phyloP scores from a whole-genome alignment of 2,888 invertebrate genomes.

The Xanthorhoe designata region DNA sequence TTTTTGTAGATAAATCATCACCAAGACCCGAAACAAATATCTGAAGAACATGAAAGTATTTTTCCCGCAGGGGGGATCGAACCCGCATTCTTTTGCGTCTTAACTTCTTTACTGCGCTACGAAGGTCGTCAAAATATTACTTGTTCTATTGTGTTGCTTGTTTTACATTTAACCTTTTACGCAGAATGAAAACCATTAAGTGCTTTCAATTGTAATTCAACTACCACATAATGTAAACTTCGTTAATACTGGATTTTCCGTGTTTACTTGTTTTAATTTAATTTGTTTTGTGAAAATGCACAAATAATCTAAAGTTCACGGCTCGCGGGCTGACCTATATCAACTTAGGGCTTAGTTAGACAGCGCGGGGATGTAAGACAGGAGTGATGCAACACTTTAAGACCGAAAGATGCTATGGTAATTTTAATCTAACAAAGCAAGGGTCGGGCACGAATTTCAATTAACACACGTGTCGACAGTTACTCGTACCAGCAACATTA shows the following conservation, averaged over 20 bases:
- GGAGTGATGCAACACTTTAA: not conserved
- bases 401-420: not conserved
- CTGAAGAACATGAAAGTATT: too few relatives aligned
- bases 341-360: constrained; percentile 17
- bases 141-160: too few relatives aligned
- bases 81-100: too few relatives aligned
- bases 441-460: too few relatives aligned
- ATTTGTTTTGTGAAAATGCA: constrained; percentile 37
- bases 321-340: constrained; percentile 39
- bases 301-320: constrained; percentile 36
- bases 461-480: too few relatives aligned
- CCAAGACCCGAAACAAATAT: too few relatives aligned
- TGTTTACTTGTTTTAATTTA: constrained; percentile 37
- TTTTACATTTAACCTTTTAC: not conserved
- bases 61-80: too few relatives aligned
- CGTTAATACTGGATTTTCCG: constrained; percentile 23
- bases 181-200: not conserved
- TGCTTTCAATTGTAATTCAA: constrained; percentile 14
- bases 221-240: constrained; percentile 4
- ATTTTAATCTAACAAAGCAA: not conserved
- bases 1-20: too few relatives aligned
- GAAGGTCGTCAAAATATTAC: too few relatives aligned
- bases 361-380: not conserved
- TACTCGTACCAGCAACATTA: too few relatives aligned
- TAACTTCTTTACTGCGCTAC: not conserved